Evolutionary conservation across 2,888 invertebrate species (phyloP), one percentile per base, ranked within the genome.

Genomic region (Idaea biselata): DNA sequence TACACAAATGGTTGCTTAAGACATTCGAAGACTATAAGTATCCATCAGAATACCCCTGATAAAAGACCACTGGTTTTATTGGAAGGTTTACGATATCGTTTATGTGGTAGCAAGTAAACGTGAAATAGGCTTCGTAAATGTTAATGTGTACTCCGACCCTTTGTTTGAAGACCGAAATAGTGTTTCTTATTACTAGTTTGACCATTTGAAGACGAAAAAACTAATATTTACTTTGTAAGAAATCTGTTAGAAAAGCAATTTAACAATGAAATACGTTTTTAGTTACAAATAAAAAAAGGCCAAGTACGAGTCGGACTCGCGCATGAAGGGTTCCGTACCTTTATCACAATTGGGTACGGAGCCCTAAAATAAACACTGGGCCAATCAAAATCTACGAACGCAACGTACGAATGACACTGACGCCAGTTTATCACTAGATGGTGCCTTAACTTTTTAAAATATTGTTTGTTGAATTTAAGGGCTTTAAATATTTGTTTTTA

Each of bases 61-160:
- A 62, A 60, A 60, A 55, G 57, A 58, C 58, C 60, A 60, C 59
- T 58, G 58, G 60, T 67, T 64, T 66, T 66, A 64, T 66, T 59
- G 16, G 59, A 60, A 53, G 62, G 62, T 66, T 66, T 66, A 62
- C 56, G 55, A 53, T 60, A 44, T n/a, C n/a, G 31, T 55, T 55
- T 57, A 44, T 62, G 61, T 55, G 62, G 56, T 56, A 54, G 32
- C 44, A 17, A 16, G 56, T 44, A 61, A 63, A 66, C 60, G 60
- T 58, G 58, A 17, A 32, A 55, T 57, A 64, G 59, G 60, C 59
- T 62, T 62, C 57, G 18, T 67, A 67, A 63, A 67, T 64, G 57
- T 60, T 60, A 66, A 66, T 64, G 18, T 58, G 18, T 58, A 5
- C 25, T 25, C 25, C n/a, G 33, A 14, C 54, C 54, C 44, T 60